Base-by-base conservation (phyloP, 2,797 vertebrate genomes). In the Pempheris klunzingeri region DNA sequence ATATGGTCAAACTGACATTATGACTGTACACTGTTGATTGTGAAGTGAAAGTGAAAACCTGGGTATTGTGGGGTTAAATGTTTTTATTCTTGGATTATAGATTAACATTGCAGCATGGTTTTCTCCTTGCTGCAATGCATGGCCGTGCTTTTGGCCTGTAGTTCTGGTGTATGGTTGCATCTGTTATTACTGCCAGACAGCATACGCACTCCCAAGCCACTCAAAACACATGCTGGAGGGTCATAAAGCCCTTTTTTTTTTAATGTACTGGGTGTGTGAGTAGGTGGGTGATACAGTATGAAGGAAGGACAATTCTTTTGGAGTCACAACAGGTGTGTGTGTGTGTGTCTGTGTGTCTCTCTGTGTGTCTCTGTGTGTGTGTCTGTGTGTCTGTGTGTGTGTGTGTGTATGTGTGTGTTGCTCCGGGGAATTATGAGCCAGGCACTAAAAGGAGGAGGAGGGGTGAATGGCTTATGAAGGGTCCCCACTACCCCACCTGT, bases 401-500 rank as follows among this genome's bases (percentile, higher is more conserved):
- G 66, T 74, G 67, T 52, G 54, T 83, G 66, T 81, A 65, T 83
- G 61, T 71, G 67, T 65, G 64, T 41, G 34, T 49, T 68, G 68
- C 68, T 80, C 71, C 59, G 60, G 41, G 73, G 87, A 81, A 78
- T 86, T 83, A 81, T 83, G 86, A 87, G 84, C 84, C 12, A 61
- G 75, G 80, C 71, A 82, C 76, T 84, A 78, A 80, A 53, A 63
- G 80, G 53, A 55, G 78, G 74, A 17, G 78, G 72, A 44, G 79
- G 46, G 60, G 71, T 58, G 74, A 82, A 77, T 86, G 92, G 83
- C 88, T 95, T 94, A 92, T 93, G 93, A 90, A 92, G 88, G 80
- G 85, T 91, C 88, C 86, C 90, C 93, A 91, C 87, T 90, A 92
- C 89, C 91, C 93, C 94, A 95, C 95, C 95, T 95, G 94, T 94